Conservation (phyloP, 1,140 invertebrate genomes). For the Tetraneura akinire region DNA sequence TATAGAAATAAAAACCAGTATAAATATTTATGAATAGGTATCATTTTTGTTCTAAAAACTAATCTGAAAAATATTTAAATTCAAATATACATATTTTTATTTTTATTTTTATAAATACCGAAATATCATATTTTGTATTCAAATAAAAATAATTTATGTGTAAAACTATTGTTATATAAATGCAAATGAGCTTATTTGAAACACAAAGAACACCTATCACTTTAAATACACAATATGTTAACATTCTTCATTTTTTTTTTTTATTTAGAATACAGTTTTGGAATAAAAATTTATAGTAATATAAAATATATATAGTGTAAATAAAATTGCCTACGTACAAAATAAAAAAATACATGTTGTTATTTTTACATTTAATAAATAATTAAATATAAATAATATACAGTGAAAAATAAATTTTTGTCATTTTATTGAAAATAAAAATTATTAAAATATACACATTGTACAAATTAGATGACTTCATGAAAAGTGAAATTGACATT, state of each 20-base stretch:
- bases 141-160: not conserved
- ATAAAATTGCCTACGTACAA: too few species aligned
- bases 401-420: not conserved
- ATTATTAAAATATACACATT: not conserved
- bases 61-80: not conserved
- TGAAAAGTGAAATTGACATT: not conserved
- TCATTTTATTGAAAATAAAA: not conserved
- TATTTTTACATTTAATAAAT: too few species aligned
- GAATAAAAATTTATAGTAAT: too few species aligned
- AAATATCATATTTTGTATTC: constrained; percentile 4
- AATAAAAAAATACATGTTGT: too few species aligned
- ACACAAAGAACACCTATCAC: not conserved
- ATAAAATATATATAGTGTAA: too few species aligned
- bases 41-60: not conserved
- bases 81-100: too few species aligned
- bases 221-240: not conserved
- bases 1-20: too few species aligned
- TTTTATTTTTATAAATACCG: not conserved
- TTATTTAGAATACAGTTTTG: too few species aligned
- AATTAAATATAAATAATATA: not conserved
- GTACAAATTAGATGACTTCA: not conserved
- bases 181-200: constrained; percentile 33
- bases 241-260: too few species aligned
- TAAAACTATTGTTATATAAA: not conserved
- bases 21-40: too few species aligned